Percentiles rank a stretch among this genome's conserved stretches.
phyloP scores from a whole-genome alignment of 2,797 vertebrate genomes.

The Tenualosa ilisha region DNA sequence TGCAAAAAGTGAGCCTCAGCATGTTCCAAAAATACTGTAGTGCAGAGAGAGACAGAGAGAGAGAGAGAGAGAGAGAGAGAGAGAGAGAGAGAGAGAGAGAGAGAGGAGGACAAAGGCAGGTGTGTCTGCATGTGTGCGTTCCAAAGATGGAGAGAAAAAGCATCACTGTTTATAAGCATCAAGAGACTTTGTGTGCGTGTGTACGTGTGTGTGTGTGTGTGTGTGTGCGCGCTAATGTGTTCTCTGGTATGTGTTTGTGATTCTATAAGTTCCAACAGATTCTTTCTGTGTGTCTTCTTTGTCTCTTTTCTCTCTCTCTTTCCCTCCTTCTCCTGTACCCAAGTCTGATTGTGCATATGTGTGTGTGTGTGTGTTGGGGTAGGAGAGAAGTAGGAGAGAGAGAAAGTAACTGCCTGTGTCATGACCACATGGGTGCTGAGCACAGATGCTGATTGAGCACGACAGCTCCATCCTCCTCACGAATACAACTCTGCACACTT shows the following conservation, averaged over 20 bases:
- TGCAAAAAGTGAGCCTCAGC: constrained; percentile 42
- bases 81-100: no score
- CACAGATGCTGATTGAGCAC: neutral
- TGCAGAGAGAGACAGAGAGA: constrained; percentile 27
- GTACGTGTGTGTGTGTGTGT: neutral
- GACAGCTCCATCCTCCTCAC: no score
- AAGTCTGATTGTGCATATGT: neutral
- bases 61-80: no score
- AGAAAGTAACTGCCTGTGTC: no score
- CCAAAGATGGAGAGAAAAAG: neutral
- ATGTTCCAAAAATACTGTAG: constrained; percentile 42
- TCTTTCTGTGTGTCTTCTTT: neutral
- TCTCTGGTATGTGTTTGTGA: no score
- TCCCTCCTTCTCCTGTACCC: no score
- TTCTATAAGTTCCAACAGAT: no score
- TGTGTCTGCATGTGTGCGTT: constrained; percentile 8
- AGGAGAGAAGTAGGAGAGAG: no score
- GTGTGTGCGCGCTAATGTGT: neutral
- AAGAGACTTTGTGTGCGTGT: neutral
- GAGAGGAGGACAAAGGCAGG: neutral
- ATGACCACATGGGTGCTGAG: no score
- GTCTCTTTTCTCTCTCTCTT: neutral
- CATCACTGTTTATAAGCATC: neutral
- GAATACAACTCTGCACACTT: no score
- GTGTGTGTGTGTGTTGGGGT: neutral